Percentiles rank a stretch among this genome's conserved stretches.
Conservation (phyloP, 2,113 vertebrate genomes). For the Tragelaphus imberbis region DNA sequence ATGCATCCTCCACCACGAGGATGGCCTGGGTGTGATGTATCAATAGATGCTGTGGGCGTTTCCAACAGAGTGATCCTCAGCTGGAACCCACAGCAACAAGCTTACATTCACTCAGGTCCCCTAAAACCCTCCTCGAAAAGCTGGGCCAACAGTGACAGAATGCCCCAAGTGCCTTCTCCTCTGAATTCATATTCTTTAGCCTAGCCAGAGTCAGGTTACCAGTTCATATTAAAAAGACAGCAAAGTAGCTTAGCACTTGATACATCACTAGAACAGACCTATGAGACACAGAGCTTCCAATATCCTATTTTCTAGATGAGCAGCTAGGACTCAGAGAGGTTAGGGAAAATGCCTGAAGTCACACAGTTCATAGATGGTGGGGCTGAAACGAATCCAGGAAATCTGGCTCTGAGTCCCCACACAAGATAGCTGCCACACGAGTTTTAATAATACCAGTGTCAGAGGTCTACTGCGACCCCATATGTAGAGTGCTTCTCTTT, state of each 20-base stretch:
- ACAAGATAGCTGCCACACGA: rapidly evolving
- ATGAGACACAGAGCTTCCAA: not conserved
- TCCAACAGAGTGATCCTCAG: rapidly evolving
- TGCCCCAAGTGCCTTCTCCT: not conserved
- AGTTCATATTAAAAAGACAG: too few species aligned
- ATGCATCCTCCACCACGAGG: rapidly evolving
- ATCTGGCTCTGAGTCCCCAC: not conserved
- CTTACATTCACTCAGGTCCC: too few species aligned
- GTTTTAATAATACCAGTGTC: rapidly evolving
- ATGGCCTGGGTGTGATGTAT: rapidly evolving
- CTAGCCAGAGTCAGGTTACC: not conserved
- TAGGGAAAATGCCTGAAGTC: not conserved
- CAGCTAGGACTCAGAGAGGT: not conserved
- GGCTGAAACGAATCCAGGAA: not conserved
- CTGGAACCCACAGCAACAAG: not conserved
- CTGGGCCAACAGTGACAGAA: rapidly evolving
- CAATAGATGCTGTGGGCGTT: rapidly evolving
- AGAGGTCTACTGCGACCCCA: rapidly evolving
- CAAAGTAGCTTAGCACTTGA: not conserved
- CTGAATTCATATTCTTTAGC: not conserved
- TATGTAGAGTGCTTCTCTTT: rapidly evolving
- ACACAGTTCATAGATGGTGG: rapidly evolving
- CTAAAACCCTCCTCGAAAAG: rapidly evolving
- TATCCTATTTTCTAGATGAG: not conserved
- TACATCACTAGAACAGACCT: too few species aligned